Conservation (phyloP, 1,140 invertebrate species). For the Macrotrachela quadricornifera region DNA sequence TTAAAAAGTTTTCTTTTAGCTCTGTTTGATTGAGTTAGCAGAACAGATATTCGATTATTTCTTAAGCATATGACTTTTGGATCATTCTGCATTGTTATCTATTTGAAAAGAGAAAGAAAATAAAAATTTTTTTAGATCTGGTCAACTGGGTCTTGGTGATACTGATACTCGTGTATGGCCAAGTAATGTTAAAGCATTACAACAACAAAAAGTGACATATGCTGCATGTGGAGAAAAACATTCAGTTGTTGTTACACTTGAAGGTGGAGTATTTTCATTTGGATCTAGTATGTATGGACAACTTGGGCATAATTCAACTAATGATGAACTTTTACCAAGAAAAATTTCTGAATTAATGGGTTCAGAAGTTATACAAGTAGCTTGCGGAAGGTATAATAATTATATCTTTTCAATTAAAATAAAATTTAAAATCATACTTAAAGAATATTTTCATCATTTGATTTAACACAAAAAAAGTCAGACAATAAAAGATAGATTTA, state of each 20-base stretch:
- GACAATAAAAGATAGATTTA: no score
- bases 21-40: no score
- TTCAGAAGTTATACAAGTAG: conserved; percentile 62
- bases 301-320: conserved; percentile 54
- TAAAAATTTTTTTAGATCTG: conserved; percentile 33
- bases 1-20: no score
- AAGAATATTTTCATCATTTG: no score
- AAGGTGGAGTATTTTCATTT: conserved; percentile 86
- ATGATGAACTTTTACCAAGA: conserved; percentile 54
- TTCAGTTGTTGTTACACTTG: conserved; percentile 31
- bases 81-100: no score
- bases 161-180: conserved; percentile 17
- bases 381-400: conserved; percentile 33
- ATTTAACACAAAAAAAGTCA: no score
- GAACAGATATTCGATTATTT: not conserved
- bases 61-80: no score
- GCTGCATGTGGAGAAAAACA: conserved; percentile 26
- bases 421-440: no score
- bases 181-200: conserved; percentile 31
- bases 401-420: no score
- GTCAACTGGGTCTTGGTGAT: conserved; percentile 52
- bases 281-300: conserved; percentile 71
- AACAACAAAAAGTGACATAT: conserved; percentile 47
- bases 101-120: not conserved
- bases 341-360: conserved; percentile 78